These are phyloP conservation scores for Ichneumon xanthorius DNA, from an alignment of 2,888 invertebrate genomes.

Conservation along the genomic window DNA sequence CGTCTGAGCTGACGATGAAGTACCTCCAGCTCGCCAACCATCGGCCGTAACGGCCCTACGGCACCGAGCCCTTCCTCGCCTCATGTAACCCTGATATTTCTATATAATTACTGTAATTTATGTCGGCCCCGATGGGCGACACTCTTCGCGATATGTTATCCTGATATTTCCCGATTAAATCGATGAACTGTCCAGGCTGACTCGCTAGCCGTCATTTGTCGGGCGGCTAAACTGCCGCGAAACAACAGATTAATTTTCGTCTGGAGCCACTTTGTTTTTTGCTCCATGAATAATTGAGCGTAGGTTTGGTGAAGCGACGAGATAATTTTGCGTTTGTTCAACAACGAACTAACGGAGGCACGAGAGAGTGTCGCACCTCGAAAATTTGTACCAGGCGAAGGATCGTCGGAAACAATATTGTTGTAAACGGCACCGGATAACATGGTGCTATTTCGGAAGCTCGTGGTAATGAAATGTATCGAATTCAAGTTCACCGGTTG, in stretches of 20 bases:
- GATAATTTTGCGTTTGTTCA: neutral
- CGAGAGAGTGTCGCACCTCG: too few species aligned
- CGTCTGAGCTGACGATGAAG: neutral
- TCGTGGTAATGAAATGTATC: neutral
- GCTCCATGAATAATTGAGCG: neutral
- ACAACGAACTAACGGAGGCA: neutral
- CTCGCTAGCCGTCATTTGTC: neutral
- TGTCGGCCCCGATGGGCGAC: constrained; percentile 60
- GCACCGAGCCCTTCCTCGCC: constrained; percentile 57
- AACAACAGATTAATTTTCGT: neutral
- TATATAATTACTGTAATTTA: constrained; percentile 76
- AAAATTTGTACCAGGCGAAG: neutral
- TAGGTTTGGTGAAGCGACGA: neutral
- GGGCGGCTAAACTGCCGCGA: neutral
- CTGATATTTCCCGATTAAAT: constrained; percentile 77
- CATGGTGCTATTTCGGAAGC: neutral
- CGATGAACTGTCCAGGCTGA: constrained; percentile 71
- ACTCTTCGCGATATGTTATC: constrained; percentile 71
- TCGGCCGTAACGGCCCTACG: constrained; percentile 29
- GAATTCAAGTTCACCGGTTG: constrained; percentile 16
- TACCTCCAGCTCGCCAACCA: neutral
- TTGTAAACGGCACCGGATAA: neutral
- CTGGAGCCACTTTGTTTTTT: neutral
- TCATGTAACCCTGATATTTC: constrained; percentile 72
- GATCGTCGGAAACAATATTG: neutral